Conservation (phyloP, 2,113 vertebrate species). For the Mellivora capensis region DNA sequence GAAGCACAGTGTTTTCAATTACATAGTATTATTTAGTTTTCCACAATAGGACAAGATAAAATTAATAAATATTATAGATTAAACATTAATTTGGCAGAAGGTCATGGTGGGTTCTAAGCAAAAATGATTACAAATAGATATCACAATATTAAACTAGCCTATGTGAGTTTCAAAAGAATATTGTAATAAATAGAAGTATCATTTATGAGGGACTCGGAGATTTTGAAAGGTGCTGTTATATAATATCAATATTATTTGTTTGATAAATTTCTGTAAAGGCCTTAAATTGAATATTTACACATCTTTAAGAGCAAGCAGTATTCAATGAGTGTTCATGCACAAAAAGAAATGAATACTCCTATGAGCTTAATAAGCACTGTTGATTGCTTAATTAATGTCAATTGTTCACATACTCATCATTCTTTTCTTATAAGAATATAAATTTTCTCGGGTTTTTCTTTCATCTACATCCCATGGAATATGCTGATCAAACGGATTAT, state of each 20-base stretch:
- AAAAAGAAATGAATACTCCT: background rate
- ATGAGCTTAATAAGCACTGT: background rate
- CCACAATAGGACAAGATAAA: background rate
- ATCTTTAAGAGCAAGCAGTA: background rate
- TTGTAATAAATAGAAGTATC: background rate
- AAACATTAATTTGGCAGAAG: background rate
- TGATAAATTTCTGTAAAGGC: background rate
- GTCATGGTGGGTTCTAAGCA: background rate
- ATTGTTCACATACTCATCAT: background rate
- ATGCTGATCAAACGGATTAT: background rate
- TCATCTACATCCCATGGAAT: background rate
- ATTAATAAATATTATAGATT: background rate
- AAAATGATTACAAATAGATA: background rate
- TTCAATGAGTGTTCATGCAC: background rate
- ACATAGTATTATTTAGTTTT: background rate
- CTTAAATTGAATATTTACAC: conserved; percentile 1
- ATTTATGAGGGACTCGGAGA: background rate
- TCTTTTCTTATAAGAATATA: background rate
- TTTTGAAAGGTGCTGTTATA: background rate
- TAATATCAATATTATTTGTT: background rate
- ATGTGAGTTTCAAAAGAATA: background rate
- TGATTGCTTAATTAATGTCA: conserved; percentile 10
- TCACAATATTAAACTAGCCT: background rate
- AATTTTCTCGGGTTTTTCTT: background rate
- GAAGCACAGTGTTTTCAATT: background rate